Evolutionary conservation across 2,113 vertebrate species (phyloP), one percentile per base, ranked within the genome.

Genomic region (Pelobates fuscus): DNA sequence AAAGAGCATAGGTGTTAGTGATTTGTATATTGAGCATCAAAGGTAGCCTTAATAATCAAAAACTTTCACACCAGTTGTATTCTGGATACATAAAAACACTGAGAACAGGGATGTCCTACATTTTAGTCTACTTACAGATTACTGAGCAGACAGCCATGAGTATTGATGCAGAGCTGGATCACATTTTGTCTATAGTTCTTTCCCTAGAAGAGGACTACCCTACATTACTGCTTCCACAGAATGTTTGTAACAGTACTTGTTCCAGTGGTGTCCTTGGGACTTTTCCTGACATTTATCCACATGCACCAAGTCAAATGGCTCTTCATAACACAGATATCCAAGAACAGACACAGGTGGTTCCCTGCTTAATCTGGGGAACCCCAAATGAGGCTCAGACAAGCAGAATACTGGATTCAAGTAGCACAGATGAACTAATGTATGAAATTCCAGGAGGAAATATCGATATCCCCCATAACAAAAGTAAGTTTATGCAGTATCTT

Each of bases 141-240:
- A 6, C 32, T 6, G 10, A 37, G 44, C 44, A 49, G 44, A n/a
- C 60, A 63, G 17, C 15, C 60, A 73, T 73, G 70, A 46, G 63
- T 21, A 10, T 23, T 20, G 70, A 73, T 26, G 20, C 27, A 7
- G 70, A 73, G 21, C 11, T 73, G 27, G 70, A 73, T 1, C 60
- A 73, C 20, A 30, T 73, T 2, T 8, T 73, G 3, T 54, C 14
- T 26, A 73, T 27, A n/a, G 10, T 44, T 12, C 60, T 73, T 0
- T 73, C 70, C 32, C 23, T 73, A 64, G 44, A 73, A 41, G 70
- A 73, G 3, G 70, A 73, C 27, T 73, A 73, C 18, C 60, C 44
- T 8, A 24, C 5, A 52, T 14, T 41, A 1, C 15, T 29, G 27
- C 70, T 52, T 24, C 14, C 70, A 23, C 1, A 15, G 21, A 30